A percentile compares a stretch with the other conserved stretches of the same genome.
These are phyloP conservation scores for Palloptera scutellata DNA, from an alignment of 2,888 invertebrate species.

Conservation along the genomic window DNA sequence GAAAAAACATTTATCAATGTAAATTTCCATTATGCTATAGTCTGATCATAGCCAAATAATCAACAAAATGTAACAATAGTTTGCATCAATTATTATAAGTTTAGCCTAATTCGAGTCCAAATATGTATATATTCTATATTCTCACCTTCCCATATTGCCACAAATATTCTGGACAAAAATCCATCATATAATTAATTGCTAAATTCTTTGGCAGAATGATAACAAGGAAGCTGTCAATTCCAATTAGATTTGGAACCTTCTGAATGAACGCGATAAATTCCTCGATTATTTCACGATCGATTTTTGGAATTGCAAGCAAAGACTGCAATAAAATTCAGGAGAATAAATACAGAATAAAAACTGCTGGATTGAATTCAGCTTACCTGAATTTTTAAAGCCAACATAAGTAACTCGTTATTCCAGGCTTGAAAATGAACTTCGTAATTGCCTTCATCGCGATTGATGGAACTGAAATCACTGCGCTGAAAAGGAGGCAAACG, in stretches of 20 bases:
- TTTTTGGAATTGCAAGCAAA: conserved; percentile 69
- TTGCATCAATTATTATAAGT: background rate
- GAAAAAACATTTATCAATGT: no score
- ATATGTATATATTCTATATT: no score
- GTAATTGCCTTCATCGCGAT: conserved; percentile 56
- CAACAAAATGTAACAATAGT: no score
- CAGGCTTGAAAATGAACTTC: conserved; percentile 58
- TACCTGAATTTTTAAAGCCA: conserved; percentile 58
- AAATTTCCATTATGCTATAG: no score
- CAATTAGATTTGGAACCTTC: conserved; percentile 67
- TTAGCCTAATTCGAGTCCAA: background rate
- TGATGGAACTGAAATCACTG: conserved; percentile 56
- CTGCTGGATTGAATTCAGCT: background rate
- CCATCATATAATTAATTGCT: conserved; percentile 67
- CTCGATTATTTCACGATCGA: conserved; percentile 63
- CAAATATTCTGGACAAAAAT: conserved; percentile 70
- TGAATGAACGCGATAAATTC: conserved; percentile 72
- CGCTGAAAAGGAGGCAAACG: conserved; percentile 59
- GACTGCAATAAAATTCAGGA: conserved; percentile 36
- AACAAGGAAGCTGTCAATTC: conserved; percentile 67
- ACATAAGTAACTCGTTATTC: conserved; percentile 56
- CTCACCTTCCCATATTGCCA: conserved; percentile 73
- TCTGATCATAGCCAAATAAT: no score
- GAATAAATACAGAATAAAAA: background rate
- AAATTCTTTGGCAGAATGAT: conserved; percentile 66